A percentile compares a stretch with the other conserved stretches of the same genome.
Evolutionary conservation across 2,888 invertebrate species (phyloP).

Genomic region (Thysanoteuthis rhombus): DNA sequence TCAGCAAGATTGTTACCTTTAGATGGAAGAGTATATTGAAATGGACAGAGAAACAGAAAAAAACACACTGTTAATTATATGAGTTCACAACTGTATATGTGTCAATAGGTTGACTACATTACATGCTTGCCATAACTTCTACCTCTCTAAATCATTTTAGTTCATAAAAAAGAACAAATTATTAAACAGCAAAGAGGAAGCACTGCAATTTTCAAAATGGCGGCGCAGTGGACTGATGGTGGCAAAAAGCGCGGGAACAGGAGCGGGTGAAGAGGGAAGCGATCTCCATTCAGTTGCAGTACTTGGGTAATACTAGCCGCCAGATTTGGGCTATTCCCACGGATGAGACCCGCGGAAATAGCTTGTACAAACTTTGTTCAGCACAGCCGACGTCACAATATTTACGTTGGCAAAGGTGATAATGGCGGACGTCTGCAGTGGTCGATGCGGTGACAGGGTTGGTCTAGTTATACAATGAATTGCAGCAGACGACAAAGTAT

Average conservation of each 20-base stretch:
- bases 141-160: background rate
- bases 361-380: conserved; percentile 25
- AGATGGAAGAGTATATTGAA: too few relatives aligned
- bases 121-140: background rate
- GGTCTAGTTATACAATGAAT: background rate
- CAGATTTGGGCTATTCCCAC: conserved; percentile 25
- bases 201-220: background rate
- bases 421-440: background rate
- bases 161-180: background rate
- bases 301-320: conserved; percentile 20
- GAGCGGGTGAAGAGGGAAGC: background rate
- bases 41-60: too few relatives aligned
- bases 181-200: background rate
- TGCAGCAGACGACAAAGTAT: background rate
- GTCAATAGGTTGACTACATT: background rate
- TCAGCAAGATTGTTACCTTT: too few relatives aligned
- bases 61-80: too few relatives aligned
- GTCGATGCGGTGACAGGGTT: background rate
- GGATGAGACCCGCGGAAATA: conserved; percentile 12
- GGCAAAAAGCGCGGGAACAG: background rate
- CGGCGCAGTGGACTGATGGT: background rate
- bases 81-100: background rate
- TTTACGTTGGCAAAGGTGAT: conserved; percentile 13
- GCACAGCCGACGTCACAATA: conserved; percentile 23
- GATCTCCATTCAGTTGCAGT: background rate